These are phyloP conservation scores for Globia sparganii DNA, from an alignment of 2,888 invertebrate species.

Conservation along the genomic window DNA sequence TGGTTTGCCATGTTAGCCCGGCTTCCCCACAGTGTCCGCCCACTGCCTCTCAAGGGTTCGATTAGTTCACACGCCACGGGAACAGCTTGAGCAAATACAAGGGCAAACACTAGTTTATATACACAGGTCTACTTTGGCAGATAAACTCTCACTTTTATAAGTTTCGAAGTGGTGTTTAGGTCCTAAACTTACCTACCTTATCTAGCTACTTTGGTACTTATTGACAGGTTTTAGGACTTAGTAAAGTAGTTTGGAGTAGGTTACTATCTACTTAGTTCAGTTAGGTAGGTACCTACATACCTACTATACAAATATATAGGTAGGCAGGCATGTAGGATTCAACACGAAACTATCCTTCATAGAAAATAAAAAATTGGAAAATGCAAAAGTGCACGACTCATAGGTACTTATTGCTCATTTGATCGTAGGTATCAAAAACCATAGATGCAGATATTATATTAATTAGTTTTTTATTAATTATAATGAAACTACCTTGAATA, in stretches of 20 bases:
- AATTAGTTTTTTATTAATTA: too few species aligned
- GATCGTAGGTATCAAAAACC: too few species aligned
- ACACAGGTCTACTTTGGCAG: neutral
- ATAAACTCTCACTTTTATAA: neutral
- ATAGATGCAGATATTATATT: too few species aligned
- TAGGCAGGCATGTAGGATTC: neutral
- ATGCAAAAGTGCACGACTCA: too few species aligned
- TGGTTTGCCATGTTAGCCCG: conserved; percentile 35
- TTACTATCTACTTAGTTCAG: neutral
- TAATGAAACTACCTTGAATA: too few species aligned
- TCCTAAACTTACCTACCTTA: neutral
- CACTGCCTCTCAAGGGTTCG: conserved; percentile 22
- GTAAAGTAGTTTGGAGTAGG: neutral
- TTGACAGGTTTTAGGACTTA: neutral
- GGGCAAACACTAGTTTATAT: conserved; percentile 6
- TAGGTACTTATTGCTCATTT: too few species aligned
- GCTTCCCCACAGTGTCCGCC: conserved; percentile 11
- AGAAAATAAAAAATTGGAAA: neutral
- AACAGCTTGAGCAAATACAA: conserved; percentile 18
- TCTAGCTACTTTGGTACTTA: neutral
- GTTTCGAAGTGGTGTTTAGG: neutral
- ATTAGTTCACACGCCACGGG: conserved; percentile 27
- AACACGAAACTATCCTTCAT: neutral
- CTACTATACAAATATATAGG: neutral
- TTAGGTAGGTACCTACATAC: neutral